Evolutionary conservation across 2,113 vertebrate genomes (phyloP).

Genomic region (Microcebus griseorufus): DNA sequence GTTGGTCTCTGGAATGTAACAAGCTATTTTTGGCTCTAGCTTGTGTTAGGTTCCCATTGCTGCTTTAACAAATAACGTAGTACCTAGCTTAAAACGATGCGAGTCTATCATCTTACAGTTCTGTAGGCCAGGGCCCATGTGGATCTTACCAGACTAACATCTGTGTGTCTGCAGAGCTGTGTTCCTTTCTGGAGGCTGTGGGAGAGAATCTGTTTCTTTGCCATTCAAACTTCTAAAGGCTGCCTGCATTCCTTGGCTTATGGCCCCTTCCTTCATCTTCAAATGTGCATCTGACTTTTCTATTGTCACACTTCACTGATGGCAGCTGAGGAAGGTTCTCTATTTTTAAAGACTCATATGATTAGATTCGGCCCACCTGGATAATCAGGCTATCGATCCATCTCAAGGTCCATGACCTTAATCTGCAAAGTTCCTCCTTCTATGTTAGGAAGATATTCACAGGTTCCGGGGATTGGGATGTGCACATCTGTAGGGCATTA

Average conservation of each 20-base stretch:
- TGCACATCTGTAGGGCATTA: background rate
- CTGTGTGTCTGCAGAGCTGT: accelerated
- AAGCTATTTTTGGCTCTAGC: background rate
- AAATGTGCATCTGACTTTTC: background rate
- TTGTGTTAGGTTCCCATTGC: background rate
- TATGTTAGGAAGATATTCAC: background rate
- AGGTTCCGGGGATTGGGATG: background rate
- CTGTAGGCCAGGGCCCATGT: background rate
- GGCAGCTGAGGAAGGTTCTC: background rate
- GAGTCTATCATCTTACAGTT: background rate
- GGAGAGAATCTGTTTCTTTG: background rate
- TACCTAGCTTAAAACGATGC: background rate
- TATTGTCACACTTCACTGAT: background rate
- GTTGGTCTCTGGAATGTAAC: background rate
- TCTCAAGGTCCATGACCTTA: background rate
- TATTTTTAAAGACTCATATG: background rate
- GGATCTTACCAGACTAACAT: background rate
- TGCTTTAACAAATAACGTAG: background rate
- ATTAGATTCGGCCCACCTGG: background rate
- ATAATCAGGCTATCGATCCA: background rate
- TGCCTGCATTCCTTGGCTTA: too few relatives aligned
- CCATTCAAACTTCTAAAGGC: background rate
- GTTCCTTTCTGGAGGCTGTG: background rate
- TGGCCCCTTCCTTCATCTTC: background rate
- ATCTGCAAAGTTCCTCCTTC: background rate